Evolutionary conservation across 2,797 vertebrate genomes (phyloP), one percentile per base, ranked within the genome.

Genomic region (Babyrousa celebensis): DNA sequence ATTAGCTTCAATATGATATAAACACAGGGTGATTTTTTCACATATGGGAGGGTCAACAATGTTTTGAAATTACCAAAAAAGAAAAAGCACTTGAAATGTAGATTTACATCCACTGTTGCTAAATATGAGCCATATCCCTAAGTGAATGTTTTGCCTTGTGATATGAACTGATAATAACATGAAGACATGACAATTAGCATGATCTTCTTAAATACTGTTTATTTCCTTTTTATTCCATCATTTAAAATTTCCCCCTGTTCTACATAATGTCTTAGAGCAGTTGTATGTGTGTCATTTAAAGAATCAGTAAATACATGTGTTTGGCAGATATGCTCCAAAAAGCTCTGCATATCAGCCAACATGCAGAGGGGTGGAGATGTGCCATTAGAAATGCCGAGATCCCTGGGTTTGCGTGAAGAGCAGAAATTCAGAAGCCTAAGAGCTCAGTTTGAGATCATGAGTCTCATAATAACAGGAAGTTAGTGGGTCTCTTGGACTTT

Each of bases 221-320:
- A 67, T 83, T 93, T 86, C 25, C 84, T 79, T 91, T 91, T 92
- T 43, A 87, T 65, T 21, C 91, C 48, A 52, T 17, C 15, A 77
- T 95, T 85, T 62, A 75, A 52, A 71, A 32, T 58, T 68, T 85
- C 18, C n/a, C 48, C 85, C 20, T 90, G 93, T 93, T 87, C 65
- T 94, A 43, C 16, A 70, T 36, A 67, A 86, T 74, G 23, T 88
- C 84, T 79, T 82, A 25, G 48, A 92, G 29, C 12, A 56, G 8
- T 54, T 92, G 1, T 32, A 72, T 58, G 23, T 54, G 48, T 4
- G 17, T 52, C n/a, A 36, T 72, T 82, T 90, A 43, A 68, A 36
- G 15, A 79, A 16, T 72, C 21, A 63, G 56, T 63, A 79, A 90
- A 14, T 40, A 40, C 25, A 12, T 14, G 15, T 40, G 67, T 27